Percentiles rank a stretch among this genome's conserved stretches.
Conservation (phyloP, 92 coral and sea anemone species). For the Parazoanthus atlanticus region DNA sequence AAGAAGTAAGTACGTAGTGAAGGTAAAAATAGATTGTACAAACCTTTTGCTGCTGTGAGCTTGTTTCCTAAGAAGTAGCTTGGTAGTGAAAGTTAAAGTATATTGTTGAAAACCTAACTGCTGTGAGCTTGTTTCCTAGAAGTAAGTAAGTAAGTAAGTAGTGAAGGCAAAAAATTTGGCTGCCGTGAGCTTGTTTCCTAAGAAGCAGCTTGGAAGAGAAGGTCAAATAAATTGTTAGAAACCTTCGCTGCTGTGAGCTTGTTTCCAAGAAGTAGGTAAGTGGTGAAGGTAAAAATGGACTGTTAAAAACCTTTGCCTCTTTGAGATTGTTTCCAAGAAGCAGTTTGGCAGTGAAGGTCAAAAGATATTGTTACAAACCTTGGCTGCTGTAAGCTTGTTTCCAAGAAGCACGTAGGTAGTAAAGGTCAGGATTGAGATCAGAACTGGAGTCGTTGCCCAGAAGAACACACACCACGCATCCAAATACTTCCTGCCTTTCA, state of each 20-base stretch:
- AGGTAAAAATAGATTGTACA: not conserved
- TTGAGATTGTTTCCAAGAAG: not conserved
- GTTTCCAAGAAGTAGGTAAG: conserved; percentile 91
- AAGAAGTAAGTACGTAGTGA: not conserved
- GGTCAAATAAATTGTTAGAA: not conserved
- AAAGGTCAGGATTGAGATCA: conserved; percentile 92
- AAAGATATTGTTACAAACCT: conserved; percentile 52
- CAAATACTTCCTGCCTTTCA: conserved; percentile 91
- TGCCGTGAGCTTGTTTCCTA: not conserved
- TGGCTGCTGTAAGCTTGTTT: conserved; percentile 95
- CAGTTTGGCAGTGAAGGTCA: not conserved
- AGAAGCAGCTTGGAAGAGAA: not conserved
- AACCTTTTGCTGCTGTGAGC: not conserved
- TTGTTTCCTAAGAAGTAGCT: not conserved
- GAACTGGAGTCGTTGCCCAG: conserved; percentile 99
- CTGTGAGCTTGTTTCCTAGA: not conserved
- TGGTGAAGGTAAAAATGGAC: conserved; percentile 87
- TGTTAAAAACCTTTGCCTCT: not conserved
- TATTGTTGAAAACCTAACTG: not conserved
- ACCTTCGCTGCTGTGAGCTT: conserved; percentile 97
- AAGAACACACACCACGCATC: conserved; percentile 99
- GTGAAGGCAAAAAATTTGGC: not conserved
- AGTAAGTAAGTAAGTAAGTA: not conserved
- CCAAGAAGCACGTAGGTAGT: conserved; percentile 91
- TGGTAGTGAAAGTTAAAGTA: not conserved